phyloP scores from a whole-genome alignment of 2,888 invertebrate species.

The Galerucella nymphaeae region DNA sequence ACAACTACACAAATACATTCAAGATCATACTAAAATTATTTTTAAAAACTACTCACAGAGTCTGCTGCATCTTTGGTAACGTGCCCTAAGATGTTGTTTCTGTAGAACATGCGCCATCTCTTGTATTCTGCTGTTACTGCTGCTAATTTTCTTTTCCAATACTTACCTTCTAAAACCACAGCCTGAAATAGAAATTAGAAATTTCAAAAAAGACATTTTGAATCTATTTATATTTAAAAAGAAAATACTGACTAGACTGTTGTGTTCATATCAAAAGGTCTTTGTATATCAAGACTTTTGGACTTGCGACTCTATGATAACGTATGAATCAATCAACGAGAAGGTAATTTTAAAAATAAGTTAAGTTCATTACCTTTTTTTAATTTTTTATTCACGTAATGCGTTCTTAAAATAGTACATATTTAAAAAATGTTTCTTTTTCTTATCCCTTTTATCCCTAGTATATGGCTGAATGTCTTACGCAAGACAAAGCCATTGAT shows the following conservation, averaged over 20 bases:
- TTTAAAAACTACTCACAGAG: constrained; percentile 66
- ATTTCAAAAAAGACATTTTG: not conserved
- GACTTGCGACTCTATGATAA: constrained; percentile 14
- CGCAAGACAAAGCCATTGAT: too few species aligned
- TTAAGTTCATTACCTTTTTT: constrained; percentile 4
- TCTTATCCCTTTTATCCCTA: too few species aligned
- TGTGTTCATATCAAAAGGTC: constrained; percentile 17
- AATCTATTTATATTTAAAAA: too few species aligned
- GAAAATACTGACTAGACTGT: not conserved
- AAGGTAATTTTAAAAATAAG: constrained; percentile 4
- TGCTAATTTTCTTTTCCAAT: constrained; percentile 97
- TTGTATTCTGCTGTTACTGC: constrained; percentile 99
- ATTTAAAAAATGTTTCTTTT: too few species aligned
- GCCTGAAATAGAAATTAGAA: constrained; percentile 71
- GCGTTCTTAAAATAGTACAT: too few species aligned
- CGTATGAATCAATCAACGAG: not conserved
- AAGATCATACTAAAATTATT: not conserved
- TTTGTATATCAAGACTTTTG: constrained; percentile 12
- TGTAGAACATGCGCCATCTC: constrained; percentile 96
- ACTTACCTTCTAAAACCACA: constrained; percentile 98
- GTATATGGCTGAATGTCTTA: too few species aligned
- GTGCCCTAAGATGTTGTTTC: constrained; percentile 82
- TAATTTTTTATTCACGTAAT: not conserved
- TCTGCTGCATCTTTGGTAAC: constrained; percentile 73
- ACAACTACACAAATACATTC: constrained; percentile 67